Conservation (phyloP, 2,888 invertebrate genomes). For the Stegophylla sp. region DNA sequence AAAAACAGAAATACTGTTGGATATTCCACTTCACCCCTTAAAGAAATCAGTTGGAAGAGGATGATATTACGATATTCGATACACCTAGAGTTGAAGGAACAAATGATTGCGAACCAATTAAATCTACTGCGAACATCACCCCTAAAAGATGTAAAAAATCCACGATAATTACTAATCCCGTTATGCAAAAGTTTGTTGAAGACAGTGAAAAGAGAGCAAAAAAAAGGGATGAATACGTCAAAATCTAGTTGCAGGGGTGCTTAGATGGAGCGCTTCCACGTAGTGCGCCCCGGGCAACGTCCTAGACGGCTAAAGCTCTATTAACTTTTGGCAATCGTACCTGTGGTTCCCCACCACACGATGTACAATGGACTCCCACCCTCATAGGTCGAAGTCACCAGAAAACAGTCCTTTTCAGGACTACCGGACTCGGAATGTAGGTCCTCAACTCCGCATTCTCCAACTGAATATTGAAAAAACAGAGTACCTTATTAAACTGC, state of each 20-base stretch:
- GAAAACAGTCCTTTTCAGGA: no score
- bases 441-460: no score
- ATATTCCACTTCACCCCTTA: slow-evolving; percentile 41
- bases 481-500: no score
- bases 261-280: slow-evolving; percentile 2
- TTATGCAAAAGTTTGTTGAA: slow-evolving; percentile 30
- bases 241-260: slow-evolving; percentile 10
- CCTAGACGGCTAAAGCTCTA: neutral
- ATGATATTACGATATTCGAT: slow-evolving; percentile 26
- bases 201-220: slow-evolving; percentile 23
- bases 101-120: slow-evolving; percentile 40
- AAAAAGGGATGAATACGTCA: slow-evolving; percentile 41
- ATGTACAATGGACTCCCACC: slow-evolving; percentile 8
- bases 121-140: slow-evolving; percentile 14
- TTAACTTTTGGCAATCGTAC: slow-evolving; percentile 5
- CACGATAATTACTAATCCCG: slow-evolving; percentile 17
- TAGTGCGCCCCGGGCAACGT: no score
- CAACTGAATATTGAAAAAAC: no score
- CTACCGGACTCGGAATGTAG: no score
- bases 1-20: slow-evolving; percentile 57
- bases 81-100: slow-evolving; percentile 30
- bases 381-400: neutral
- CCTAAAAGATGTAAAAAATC: slow-evolving; percentile 43
- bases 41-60: slow-evolving; percentile 37
- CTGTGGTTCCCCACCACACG: slow-evolving; percentile 2